Evolutionary conservation across 2,113 vertebrate species (phyloP).

Genomic region (Riparia riparia): DNA sequence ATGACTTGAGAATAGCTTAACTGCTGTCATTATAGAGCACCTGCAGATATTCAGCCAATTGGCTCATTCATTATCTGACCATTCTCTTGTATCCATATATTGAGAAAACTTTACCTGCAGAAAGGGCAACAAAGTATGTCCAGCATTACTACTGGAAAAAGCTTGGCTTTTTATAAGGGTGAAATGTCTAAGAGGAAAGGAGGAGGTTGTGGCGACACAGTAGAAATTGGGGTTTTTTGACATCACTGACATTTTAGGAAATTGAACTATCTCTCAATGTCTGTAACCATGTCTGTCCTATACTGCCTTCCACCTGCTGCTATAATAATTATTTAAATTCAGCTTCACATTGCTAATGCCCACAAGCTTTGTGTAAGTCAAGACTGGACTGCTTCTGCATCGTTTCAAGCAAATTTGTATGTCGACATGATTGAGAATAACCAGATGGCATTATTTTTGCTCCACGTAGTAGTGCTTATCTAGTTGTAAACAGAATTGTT

Average conservation of each 20-base stretch:
- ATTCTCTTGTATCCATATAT: not conserved
- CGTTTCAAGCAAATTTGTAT: not conserved
- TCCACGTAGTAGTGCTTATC: not conserved
- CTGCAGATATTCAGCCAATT: slow-evolving; percentile 53
- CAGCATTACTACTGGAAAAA: not conserved
- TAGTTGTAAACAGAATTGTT: not conserved
- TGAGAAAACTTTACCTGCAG: not conserved
- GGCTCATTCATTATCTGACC: slow-evolving; percentile 33
- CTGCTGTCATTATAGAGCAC: slow-evolving; percentile 64
- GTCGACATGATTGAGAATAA: not conserved
- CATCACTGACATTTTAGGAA: slow-evolving; percentile 5
- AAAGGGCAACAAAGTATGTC: not conserved
- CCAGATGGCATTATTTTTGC: not conserved
- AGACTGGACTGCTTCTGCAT: not conserved
- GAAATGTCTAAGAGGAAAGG: not conserved
- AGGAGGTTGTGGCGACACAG: not conserved
- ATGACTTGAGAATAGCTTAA: slow-evolving; percentile 68
- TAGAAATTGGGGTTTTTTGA: not conserved
- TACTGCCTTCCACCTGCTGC: not conserved
- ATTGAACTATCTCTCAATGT: not conserved
- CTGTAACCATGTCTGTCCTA: not conserved
- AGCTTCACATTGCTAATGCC: not conserved
- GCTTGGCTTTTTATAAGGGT: not conserved
- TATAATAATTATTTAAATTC: not conserved
- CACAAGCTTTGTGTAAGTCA: not conserved